Base-by-base conservation (phyloP, 2,113 vertebrate species). In the Nematolebias whitei region DNA sequence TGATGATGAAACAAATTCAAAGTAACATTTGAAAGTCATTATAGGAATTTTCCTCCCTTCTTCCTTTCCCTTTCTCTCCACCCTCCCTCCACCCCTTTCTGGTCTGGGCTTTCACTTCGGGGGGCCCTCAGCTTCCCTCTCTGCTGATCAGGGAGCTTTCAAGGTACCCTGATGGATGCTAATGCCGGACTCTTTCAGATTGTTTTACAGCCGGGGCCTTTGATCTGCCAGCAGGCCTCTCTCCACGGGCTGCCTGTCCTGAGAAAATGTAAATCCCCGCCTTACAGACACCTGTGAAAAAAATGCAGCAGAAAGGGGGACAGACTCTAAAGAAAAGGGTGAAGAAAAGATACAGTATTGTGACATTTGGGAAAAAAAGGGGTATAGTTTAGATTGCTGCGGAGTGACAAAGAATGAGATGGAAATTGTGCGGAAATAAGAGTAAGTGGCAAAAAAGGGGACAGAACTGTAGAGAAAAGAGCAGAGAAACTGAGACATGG, bases 91-190 rank as follows among this genome's bases (percentile, higher is more conserved):
- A 66, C 64, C 88, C 81, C 85, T 82, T 91, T 92, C 87, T 91
- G 92, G 92, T 90, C 91, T 91, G 92, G 68, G 88, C 89, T 92
- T 94, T 92, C 88, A 91, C 90, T 93, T 93, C 93, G 90, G 94
- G 94, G 93, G 93, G 94, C 92, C 91, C 92, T 91, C 88, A 85
- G 91, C 93, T 85, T 92, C 87, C 89, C 91, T 92, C 87, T 88
- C 92, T 89, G 80, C 89, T 85, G 87, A 93, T 92, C 90, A 92
- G 93, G 92, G 93, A 89, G 88, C 91, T 93, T 93, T 94, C 92
- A 95, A 93, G 93, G 91, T 93, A 94, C 88, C 90, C 92, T 94
- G 94, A 94, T 94, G 93, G 94, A 94, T 95, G 93, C 92, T 95
- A 94, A 93, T 93, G 93, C 91, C 68, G 91, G 88, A 92, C 90